These are phyloP conservation scores for Chrysogorgia sp. DNA, from an alignment of 92 coral and sea anemone species.

Conservation along the genomic window DNA sequence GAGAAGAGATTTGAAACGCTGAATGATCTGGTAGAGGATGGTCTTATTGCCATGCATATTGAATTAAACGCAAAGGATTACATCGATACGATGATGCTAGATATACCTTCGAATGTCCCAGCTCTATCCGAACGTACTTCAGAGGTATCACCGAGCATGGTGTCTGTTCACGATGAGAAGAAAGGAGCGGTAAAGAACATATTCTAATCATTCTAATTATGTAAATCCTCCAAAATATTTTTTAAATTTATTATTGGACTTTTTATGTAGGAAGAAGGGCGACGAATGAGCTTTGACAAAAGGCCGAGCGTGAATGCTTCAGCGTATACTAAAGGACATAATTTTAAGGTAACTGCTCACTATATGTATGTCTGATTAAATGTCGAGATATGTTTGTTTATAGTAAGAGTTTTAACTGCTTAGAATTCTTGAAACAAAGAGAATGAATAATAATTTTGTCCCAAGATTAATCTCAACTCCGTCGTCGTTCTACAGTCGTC, in stretches of 20 bases:
- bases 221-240: no score
- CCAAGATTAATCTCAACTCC: no score
- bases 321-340: slow-evolving; percentile 77
- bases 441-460: no score
- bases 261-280: slow-evolving; percentile 53
- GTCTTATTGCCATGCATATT: slow-evolving; percentile 94
- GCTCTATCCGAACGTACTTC: neutral
- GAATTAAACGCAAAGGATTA: slow-evolving; percentile 94
- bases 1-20: slow-evolving; percentile 95
- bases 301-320: slow-evolving; percentile 90
- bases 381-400: no score
- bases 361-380: no score
- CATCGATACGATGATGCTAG: slow-evolving; percentile 88
- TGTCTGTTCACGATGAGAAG: neutral
- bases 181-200: neutral
- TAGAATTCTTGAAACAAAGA: no score
- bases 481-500: no score
- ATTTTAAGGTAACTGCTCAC: slow-evolving; percentile 74
- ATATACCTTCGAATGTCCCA: slow-evolving; percentile 37
- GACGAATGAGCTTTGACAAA: slow-evolving; percentile 75
- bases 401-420: no score
- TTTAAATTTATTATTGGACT: neutral
- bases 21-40: slow-evolving; percentile 97
- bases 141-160: neutral
- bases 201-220: no score